Evolutionary conservation across 1,140 invertebrate species (phyloP), one percentile per base, ranked within the genome.

Genomic region (Bombus difficillimus): DNA sequence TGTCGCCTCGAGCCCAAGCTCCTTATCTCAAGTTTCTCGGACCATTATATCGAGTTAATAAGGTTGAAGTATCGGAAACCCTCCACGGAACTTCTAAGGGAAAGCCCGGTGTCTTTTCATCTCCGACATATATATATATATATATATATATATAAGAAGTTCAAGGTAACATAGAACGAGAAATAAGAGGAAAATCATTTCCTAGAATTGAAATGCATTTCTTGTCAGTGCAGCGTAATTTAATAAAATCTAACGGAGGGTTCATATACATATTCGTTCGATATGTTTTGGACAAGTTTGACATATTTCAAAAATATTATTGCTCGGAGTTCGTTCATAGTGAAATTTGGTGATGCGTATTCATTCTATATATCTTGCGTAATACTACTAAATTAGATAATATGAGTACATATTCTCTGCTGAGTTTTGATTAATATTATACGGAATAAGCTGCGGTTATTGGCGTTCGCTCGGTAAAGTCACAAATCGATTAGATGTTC

Each of bases 361-460:
- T 47, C 32, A 28, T 43, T 64, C 28, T 39, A 43, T 32, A 39
- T n/a, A 34, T 32, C 32, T 25, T 37, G 47, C 22, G 28, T 69
- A 80, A n/a, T 43, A 53, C 15, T 37, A 39, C 43, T n/a, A 34
- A 43, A 80, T 69, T 80, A 80, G 8, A 18, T 34, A 62, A 37
- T 68, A 10, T 2, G 59, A 12, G 28, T 13, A n/a, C 28, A 62
- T n/a, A 39, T 71, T 28, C 28, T n/a, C 66, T 34, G 22, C 1
- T 18, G 15, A 47, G 79, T 41, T 81, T 71, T 81, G 79, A 81
- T 59, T 81, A 73, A 81, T 73, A 37, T n/a, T 32, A 53, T 22
- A 10, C 68, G 79, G 47, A 81, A 73, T 81, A 71, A 81, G 66
- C 79, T 32, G 25, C n/a, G 68, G 37, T 81, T 81, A 81, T 81